These are phyloP conservation scores for Neotoxoptera formosana DNA, from an alignment of 1,140 invertebrate species.

Conservation along the genomic window DNA sequence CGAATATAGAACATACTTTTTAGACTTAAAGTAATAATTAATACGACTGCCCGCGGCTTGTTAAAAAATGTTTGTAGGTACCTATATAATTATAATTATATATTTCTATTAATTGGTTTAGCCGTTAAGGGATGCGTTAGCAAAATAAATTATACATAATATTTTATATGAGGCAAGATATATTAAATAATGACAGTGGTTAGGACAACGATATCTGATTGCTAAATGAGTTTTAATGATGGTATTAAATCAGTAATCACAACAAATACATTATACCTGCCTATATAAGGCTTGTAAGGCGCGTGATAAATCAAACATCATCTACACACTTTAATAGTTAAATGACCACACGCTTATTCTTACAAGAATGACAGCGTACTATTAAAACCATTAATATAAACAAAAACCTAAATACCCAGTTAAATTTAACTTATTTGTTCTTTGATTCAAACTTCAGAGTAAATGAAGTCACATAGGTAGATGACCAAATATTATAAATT, in stretches of 20 bases:
- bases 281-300: background rate
- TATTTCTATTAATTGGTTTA: background rate
- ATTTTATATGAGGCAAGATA: too few relatives aligned
- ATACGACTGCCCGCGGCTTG: background rate
- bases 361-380: background rate
- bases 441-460: background rate
- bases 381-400: background rate
- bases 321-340: background rate
- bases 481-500: background rate
- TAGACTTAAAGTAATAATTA: background rate
- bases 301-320: background rate
- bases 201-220: background rate
- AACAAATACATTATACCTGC: too few relatives aligned
- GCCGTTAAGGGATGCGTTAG: background rate
- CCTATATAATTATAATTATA: background rate
- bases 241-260: background rate
- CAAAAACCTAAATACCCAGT: background rate
- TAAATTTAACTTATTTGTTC: background rate
- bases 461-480: background rate
- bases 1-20: background rate
- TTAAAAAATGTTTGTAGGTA: background rate
- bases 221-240: background rate
- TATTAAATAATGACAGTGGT: too few relatives aligned
- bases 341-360: background rate
- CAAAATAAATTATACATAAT: background rate